Evolutionary conservation across 2,797 vertebrate genomes (phyloP).

Genomic region (Microtus obscurus): DNA sequence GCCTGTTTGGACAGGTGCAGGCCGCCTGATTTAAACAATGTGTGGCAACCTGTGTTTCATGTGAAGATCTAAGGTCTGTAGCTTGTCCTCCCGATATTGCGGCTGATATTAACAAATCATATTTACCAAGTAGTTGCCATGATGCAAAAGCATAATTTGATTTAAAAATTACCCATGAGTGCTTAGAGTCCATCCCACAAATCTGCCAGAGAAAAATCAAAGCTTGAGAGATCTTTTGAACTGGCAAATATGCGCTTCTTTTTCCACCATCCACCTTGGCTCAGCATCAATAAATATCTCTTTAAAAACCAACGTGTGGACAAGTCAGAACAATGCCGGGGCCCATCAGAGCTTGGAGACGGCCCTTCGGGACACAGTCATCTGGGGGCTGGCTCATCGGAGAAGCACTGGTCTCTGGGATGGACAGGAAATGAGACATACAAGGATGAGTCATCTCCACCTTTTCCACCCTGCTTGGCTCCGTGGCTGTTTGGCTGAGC

Average conservation of each 20-base stretch:
- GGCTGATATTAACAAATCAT: constrained; percentile 42
- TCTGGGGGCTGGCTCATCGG: not conserved
- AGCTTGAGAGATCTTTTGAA: constrained; percentile 74
- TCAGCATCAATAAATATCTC: constrained; percentile 56
- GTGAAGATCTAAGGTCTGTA: constrained; percentile 4
- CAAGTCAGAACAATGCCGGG: constrained; percentile 41
- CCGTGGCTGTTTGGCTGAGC: not conserved
- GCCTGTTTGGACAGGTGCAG: not conserved
- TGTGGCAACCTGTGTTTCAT: constrained; percentile 35
- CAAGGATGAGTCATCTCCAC: constrained; percentile 52
- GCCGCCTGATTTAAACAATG: not conserved
- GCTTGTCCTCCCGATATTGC: constrained; percentile 8
- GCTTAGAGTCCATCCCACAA: constrained; percentile 55
- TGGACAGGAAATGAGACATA: constrained; percentile 68
- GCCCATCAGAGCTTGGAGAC: constrained; percentile 23
- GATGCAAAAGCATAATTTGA: constrained; percentile 68
- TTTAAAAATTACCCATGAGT: constrained; percentile 66
- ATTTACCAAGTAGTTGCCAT: constrained; percentile 48
- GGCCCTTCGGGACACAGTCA: constrained; percentile 21
- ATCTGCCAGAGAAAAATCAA: constrained; percentile 76
- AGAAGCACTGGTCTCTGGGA: not conserved
- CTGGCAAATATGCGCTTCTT: constrained; percentile 55
- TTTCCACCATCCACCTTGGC: constrained; percentile 64
- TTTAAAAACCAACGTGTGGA: constrained; percentile 66
- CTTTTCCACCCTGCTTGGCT: not conserved